phyloP scores from a whole-genome alignment of 2,797 vertebrate genomes.

The Myotis findleyi region DNA sequence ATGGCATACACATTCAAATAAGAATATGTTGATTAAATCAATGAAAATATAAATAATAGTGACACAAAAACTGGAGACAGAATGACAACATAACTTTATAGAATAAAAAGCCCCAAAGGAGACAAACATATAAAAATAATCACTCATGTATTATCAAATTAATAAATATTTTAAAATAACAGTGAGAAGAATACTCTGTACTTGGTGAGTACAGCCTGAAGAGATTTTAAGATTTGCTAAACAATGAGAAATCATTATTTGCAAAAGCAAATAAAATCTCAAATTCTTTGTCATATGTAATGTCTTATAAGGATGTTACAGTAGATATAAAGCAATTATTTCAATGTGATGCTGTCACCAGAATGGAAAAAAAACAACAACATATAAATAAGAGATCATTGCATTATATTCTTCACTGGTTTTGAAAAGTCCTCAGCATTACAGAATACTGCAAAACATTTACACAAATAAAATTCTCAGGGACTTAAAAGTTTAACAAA shows the following conservation, averaged over 20 bases:
- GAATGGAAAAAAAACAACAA: not conserved
- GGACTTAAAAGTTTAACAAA: constrained; percentile 47
- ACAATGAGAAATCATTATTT: not conserved
- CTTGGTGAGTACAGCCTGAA: not conserved
- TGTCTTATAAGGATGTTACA: not conserved
- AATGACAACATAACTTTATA: not conserved
- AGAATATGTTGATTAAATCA: not conserved
- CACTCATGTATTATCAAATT: not conserved
- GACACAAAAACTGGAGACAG: not conserved
- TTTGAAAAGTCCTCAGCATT: constrained; percentile 43
- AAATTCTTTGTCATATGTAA: not conserved
- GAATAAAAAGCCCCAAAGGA: not conserved
- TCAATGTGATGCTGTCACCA: not conserved
- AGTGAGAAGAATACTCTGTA: not conserved
- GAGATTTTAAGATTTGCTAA: not conserved
- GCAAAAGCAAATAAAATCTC: not conserved
- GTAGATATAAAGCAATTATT: not conserved
- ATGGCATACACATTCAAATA: not conserved
- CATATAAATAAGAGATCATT: constrained; percentile 11
- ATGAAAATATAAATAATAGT: not conserved
- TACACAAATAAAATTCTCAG: not conserved
- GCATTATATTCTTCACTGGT: not conserved
- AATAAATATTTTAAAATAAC: not conserved
- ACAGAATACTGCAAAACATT: constrained; percentile 24
- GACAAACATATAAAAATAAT: not conserved